Evolutionary conservation across 2,888 invertebrate species (phyloP).

Genomic region (Oasisia sp.): DNA sequence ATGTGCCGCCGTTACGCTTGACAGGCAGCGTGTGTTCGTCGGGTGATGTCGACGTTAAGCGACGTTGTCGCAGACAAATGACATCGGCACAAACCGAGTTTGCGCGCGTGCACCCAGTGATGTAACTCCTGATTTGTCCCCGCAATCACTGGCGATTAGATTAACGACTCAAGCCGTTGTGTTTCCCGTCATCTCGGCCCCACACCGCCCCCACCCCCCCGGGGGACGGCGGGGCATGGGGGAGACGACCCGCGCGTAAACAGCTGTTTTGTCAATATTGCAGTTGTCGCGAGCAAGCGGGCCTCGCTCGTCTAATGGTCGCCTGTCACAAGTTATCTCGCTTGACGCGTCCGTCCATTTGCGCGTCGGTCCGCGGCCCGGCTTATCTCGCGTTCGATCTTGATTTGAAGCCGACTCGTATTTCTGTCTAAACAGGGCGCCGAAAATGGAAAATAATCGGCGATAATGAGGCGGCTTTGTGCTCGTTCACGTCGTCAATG

Average conservation of each 20-base stretch:
- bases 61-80: background rate
- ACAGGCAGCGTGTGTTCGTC: background rate
- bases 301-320: background rate
- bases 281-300: background rate
- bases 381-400: background rate
- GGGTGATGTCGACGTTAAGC: background rate
- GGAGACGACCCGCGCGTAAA: background rate
- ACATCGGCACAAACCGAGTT: background rate
- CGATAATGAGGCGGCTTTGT: constrained; percentile 13
- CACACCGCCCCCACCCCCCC: background rate
- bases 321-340: constrained; percentile 3
- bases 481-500: background rate
- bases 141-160: background rate
- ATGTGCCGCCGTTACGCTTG: no score
- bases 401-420: constrained; percentile 10
- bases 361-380: background rate
- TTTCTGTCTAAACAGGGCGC: background rate
- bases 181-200: background rate
- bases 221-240: background rate
- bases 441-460: constrained; percentile 17
- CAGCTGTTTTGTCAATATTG: constrained; percentile 17
- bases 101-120: background rate
- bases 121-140: background rate
- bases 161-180: background rate
- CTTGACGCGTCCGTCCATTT: constrained; percentile 17